Percentiles rank a stretch among this genome's conserved stretches.
phyloP scores from a whole-genome alignment of 2,797 vertebrate species.

The Anniella stebbinsi region DNA sequence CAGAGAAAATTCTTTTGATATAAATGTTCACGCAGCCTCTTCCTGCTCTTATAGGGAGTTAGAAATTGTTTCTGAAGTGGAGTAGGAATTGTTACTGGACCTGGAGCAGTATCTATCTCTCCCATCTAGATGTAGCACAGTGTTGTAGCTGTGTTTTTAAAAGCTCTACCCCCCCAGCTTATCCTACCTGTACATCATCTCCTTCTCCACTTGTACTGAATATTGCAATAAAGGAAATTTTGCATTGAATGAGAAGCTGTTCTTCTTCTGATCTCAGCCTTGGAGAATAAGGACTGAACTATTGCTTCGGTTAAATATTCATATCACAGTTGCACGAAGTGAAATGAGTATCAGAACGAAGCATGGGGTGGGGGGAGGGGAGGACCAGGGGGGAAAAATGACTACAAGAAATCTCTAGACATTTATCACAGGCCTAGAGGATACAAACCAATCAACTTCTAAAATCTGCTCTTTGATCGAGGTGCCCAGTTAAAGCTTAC shows the following conservation, averaged over 20 bases:
- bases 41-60: background rate
- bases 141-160: background rate
- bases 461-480: conserved; percentile 74
- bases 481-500: conserved; percentile 75
- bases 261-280: conserved; percentile 62
- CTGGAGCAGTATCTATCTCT: background rate
- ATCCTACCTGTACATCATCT: background rate
- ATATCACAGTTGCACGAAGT: conserved; percentile 75
- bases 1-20: background rate
- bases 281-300: conserved; percentile 69
- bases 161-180: background rate
- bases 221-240: conserved; percentile 71
- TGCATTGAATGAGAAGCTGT: conserved; percentile 63
- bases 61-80: too few species aligned
- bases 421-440: conserved; percentile 75
- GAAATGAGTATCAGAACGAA: conserved; percentile 74
- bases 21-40: background rate
- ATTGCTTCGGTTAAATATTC: conserved; percentile 78
- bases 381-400: conserved; percentile 50
- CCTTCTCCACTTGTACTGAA: conserved; percentile 50
- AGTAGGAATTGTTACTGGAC: background rate
- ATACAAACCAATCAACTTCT: conserved; percentile 77
- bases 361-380: conserved; percentile 50
- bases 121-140: background rate
- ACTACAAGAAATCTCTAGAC: conserved; percentile 73